Conservation (phyloP, 2,888 invertebrate genomes). For the Leptopilina myrica region DNA sequence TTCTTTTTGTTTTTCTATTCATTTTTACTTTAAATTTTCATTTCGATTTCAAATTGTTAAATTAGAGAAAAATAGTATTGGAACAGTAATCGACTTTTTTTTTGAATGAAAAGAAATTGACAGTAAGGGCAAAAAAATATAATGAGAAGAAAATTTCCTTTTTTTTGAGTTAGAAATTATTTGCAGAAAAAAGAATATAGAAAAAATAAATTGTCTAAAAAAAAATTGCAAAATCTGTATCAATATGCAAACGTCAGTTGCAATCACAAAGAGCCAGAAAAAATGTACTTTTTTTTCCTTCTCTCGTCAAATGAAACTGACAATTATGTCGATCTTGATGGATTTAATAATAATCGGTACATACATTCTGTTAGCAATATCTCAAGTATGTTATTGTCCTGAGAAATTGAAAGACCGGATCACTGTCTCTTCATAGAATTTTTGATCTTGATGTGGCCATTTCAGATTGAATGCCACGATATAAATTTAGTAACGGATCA, state of each 20-base stretch:
- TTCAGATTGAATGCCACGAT: conserved; percentile 7
- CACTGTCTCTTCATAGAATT: conserved; percentile 6
- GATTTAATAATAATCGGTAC: not conserved
- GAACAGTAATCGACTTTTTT: too few relatives aligned
- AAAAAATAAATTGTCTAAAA: too few relatives aligned
- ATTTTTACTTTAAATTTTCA: too few relatives aligned
- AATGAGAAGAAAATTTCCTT: too few relatives aligned
- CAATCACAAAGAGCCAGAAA: not conserved
- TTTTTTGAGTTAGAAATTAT: too few relatives aligned
- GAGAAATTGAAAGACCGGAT: conserved; percentile 19
- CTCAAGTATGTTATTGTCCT: conserved; percentile 27
- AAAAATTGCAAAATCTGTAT: too few relatives aligned
- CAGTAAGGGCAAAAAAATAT: too few relatives aligned
- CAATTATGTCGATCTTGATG: conserved; percentile 12
- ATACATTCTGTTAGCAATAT: conserved; percentile 1
- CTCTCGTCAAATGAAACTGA: not conserved
- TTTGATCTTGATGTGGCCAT: conserved; percentile 18
- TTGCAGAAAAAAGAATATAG: too few relatives aligned
- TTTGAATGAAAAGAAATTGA: too few relatives aligned
- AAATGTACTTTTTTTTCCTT: not conserved
- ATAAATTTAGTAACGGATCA: conserved; percentile 2
- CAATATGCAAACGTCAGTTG: not conserved
- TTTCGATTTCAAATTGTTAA: too few relatives aligned
- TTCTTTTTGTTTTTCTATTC: too few relatives aligned
- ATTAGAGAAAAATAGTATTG: too few relatives aligned